phyloP scores from a whole-genome alignment of 2,113 vertebrate species.

The Dasyprocta punctata region DNA sequence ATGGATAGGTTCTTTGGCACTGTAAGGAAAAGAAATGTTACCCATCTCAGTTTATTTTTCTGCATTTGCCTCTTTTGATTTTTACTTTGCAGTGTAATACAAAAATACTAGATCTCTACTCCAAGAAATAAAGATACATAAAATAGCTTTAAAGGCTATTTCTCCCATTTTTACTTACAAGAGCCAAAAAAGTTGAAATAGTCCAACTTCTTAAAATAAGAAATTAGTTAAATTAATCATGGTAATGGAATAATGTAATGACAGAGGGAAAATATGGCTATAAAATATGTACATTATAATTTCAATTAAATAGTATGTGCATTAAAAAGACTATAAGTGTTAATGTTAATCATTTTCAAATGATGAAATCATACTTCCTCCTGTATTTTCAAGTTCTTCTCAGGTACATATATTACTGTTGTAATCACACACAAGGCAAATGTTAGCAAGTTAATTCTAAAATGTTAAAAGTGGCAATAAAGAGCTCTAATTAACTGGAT shows the following conservation, averaged over 20 bases:
- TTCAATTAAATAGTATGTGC: conserved; percentile 54
- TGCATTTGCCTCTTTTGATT: conserved; percentile 31
- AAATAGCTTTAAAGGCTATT: background rate
- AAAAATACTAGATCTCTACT: background rate
- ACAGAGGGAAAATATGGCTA: conserved; percentile 18
- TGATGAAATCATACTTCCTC: background rate
- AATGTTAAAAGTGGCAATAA: background rate
- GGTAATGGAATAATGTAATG: conserved; percentile 57
- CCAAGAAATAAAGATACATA: background rate
- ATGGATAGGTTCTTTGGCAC: background rate
- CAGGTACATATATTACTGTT: background rate
- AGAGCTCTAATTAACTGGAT: background rate
- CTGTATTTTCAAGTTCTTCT: conserved; percentile 2
- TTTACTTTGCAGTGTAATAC: background rate
- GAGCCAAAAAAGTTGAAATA: conserved; percentile 11
- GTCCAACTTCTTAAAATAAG: conserved; percentile 7
- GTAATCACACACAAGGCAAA: background rate
- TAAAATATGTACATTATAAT: conserved; percentile 56
- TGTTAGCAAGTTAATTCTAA: conserved; percentile 2
- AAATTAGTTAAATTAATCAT: conserved; percentile 53
- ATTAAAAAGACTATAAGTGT: conserved; percentile 21
- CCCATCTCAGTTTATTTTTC: background rate
- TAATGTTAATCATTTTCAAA: conserved; percentile 47
- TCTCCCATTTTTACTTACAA: conserved; percentile 56
- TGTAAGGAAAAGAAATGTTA: background rate